A percentile compares a stretch with the other conserved stretches of the same genome.
Conservation (phyloP, 2,888 invertebrate genomes). For the Hartigia nigra region DNA sequence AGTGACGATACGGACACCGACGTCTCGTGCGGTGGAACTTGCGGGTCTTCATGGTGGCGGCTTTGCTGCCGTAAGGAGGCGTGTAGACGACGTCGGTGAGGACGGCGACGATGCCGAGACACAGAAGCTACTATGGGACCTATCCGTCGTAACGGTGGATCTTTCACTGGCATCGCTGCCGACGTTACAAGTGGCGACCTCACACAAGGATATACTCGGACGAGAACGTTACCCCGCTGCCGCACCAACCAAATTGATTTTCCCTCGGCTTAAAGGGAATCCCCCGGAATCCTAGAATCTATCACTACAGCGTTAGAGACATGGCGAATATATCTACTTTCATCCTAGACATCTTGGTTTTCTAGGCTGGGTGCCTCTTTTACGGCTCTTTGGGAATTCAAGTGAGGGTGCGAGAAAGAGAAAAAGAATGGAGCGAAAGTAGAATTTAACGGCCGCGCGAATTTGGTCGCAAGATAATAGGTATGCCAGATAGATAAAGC, state of each 20-base stretch:
- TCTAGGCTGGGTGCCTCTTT: background rate
- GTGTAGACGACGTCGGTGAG: background rate
- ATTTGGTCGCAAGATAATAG: background rate
- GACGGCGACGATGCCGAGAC: background rate
- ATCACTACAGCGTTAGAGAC: background rate
- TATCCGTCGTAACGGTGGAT: background rate
- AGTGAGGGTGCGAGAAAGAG: background rate
- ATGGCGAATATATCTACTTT: background rate
- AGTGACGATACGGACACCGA: background rate
- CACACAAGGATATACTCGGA: background rate
- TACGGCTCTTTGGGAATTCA: background rate
- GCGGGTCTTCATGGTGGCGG: background rate
- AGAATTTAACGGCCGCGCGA: background rate
- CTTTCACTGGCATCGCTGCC: background rate
- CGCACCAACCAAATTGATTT: slow-evolving; percentile 51
- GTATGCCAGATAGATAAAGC: background rate
- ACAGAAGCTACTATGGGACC: background rate
- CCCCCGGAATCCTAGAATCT: slow-evolving; percentile 22
- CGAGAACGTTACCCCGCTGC: background rate
- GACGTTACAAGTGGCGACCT: background rate
- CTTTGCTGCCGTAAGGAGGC: background rate
- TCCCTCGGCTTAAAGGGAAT: slow-evolving; percentile 51
- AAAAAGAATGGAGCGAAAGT: background rate
- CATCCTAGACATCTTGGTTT: background rate
- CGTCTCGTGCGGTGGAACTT: background rate